Conservation (phyloP, 1,140 invertebrate species). For the Nasonia giraulti region DNA sequence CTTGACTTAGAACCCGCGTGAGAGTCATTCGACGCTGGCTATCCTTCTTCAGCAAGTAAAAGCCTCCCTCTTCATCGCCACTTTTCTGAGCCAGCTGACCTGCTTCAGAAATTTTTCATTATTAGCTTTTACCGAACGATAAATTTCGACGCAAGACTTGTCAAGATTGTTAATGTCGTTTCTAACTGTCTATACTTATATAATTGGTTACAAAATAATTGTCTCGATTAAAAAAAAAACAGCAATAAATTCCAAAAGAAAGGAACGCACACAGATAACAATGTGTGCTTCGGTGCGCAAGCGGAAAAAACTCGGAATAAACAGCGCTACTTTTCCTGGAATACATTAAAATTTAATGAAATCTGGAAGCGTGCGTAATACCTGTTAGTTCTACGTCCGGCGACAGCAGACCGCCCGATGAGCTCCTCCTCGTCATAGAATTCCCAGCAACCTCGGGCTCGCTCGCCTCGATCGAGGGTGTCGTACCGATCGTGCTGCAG, state of each 20-base stretch:
- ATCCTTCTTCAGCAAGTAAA: slow-evolving; percentile 97
- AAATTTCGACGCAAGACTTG: not conserved
- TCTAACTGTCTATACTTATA: no score
- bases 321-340: not conserved
- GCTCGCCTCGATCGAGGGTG: slow-evolving; percentile 81
- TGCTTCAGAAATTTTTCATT: slow-evolving; percentile 33
- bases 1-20: slow-evolving; percentile 90
- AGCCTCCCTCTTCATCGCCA: slow-evolving; percentile 89
- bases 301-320: no score
- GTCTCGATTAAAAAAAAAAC: no score
- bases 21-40: slow-evolving; percentile 94
- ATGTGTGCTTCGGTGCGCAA: no score
- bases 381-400: slow-evolving; percentile 81
- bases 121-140: slow-evolving; percentile 9
- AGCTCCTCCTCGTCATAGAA: slow-evolving; percentile 82
- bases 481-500: slow-evolving; percentile 77
- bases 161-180: no score
- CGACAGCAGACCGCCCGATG: slow-evolving; percentile 85
- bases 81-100: slow-evolving; percentile 70
- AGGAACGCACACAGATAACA: no score
- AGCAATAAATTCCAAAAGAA: no score
- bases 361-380: slow-evolving; percentile 33
- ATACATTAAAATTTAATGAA: not conserved
- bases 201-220: no score
- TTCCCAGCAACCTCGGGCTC: slow-evolving; percentile 77